Percentiles rank a stretch among this genome's conserved stretches.
phyloP scores from a whole-genome alignment of 2,888 invertebrate species.

The Scaptomyza cyrtandrae region DNA sequence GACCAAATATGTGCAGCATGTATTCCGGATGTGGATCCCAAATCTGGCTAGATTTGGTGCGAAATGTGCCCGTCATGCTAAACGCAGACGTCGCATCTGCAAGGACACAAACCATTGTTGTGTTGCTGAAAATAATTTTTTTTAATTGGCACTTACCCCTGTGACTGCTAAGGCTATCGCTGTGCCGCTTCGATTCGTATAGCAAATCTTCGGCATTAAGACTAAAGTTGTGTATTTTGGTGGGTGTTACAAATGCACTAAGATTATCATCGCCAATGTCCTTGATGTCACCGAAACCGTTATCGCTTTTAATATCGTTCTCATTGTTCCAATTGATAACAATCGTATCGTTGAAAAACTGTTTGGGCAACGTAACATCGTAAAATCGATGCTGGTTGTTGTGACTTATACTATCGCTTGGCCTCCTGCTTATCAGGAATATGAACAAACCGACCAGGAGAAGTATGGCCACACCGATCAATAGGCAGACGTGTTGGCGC shows the following conservation, averaged over 20 bases:
- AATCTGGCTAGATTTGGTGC: constrained; percentile 86
- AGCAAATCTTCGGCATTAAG: constrained; percentile 86
- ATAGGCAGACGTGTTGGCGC: constrained; percentile 69
- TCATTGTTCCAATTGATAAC: constrained; percentile 55
- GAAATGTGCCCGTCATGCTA: constrained; percentile 88
- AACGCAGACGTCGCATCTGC: constrained; percentile 77
- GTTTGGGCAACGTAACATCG: constrained; percentile 41
- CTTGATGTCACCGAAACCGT: constrained; percentile 51
- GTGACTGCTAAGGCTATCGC: constrained; percentile 58
- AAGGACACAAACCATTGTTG: not conserved
- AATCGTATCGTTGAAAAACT: constrained; percentile 70
- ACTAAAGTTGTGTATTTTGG: constrained; percentile 86
- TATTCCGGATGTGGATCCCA: constrained; percentile 92
- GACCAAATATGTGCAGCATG: constrained; percentile 88
- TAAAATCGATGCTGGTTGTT: constrained; percentile 8
- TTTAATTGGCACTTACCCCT: constrained; percentile 50
- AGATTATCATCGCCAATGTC: constrained; percentile 72
- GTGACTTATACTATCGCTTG: constrained; percentile 11
- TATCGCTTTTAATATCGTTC: constrained; percentile 63
- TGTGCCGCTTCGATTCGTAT: constrained; percentile 85
- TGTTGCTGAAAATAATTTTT: not conserved
- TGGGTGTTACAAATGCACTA: constrained; percentile 86
- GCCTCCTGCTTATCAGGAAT: constrained; percentile 38
- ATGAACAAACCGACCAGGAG: constrained; percentile 33
- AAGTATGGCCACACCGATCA: constrained; percentile 50